Conservation (phyloP, 2,797 vertebrate species). For the Iguana delicatissima region DNA sequence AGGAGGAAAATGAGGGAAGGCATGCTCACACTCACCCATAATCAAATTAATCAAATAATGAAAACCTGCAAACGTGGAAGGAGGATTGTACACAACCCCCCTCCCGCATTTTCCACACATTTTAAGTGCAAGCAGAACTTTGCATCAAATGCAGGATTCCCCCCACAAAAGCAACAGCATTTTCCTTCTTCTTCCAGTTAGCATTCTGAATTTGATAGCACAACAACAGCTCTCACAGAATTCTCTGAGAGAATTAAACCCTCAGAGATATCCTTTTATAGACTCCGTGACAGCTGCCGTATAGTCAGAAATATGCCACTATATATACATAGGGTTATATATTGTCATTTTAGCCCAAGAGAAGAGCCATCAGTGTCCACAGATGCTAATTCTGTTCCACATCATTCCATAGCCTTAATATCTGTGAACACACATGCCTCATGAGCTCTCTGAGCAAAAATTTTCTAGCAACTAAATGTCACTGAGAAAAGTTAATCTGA, state of each 20-base stretch:
- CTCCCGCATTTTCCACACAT: neutral
- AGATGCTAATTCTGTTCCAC: constrained; percentile 35
- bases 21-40: too few relatives aligned
- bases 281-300: constrained; percentile 39
- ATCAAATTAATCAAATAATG: too few relatives aligned
- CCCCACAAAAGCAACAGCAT: neutral
- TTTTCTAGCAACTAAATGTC: neutral
- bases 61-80: too few relatives aligned
- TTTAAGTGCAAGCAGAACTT: neutral
- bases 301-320: constrained; percentile 12
- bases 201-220: fast-evolving
- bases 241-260: constrained; percentile 15
- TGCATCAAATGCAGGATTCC: neutral
- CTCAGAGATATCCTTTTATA: constrained; percentile 23
- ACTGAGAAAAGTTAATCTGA: neutral
- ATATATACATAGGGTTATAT: constrained; percentile 38
- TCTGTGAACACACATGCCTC: constrained; percentile 2
- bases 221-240: neutral
- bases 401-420: constrained; percentile 12
- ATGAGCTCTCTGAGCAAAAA: neutral
- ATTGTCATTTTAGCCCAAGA: neutral
- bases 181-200: fast-evolving
- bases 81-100: neutral
- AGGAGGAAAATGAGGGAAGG: too few relatives aligned
- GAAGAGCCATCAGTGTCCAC: constrained; percentile 1